Base-by-base conservation (phyloP, 2,113 vertebrate species). In the Cyphomyrus discorhynchus region DNA sequence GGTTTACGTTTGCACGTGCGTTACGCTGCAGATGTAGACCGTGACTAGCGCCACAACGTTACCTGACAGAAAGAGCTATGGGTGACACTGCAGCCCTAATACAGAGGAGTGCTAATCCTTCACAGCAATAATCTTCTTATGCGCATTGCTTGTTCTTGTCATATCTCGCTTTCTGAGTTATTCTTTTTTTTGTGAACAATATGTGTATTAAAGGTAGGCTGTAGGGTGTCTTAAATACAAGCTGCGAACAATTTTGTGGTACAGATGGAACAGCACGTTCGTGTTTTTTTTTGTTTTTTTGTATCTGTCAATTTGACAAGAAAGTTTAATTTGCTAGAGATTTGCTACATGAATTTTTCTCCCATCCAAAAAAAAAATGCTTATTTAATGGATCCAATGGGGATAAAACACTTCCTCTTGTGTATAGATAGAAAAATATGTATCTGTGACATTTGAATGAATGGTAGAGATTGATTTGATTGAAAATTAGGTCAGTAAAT, bases 111-210 rank as follows among this genome's bases (percentile, higher is more conserved):
- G 31, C 31, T 89, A 89, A 89, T 49, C 84, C 53, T 83, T 31
- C 45, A 27, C 24, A 70, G 5, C 24, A 84, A 80, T 92, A 91
- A 91, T 91, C 91, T 90, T 11, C 86, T 91, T 91, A 90, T 66
- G 80, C 21, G 83, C 62, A 70, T 86, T 82, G 74, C 89, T 84
- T 89, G 84, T 82, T 86, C 56, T 88, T 89, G 84, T 89, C 80
- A 88, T 88, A 42, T 85, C 89, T 90, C 74, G 88, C 88, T 89
- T 88, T 86, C 42, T 77, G 87, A 58, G 89, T 91, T 91, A 90
- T 89, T 87, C 89, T n/a, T 88, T 89, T 46, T 66, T 88, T 77
- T 53, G 88, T 90, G 70, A 87, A 85, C 80, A 87, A 88, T 89
- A 66, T 89, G 89, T 52, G 66, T 56, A 66, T 83, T 89, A 90